phyloP scores from a whole-genome alignment of 2,113 vertebrate species.

The Tupaia chinensis region DNA sequence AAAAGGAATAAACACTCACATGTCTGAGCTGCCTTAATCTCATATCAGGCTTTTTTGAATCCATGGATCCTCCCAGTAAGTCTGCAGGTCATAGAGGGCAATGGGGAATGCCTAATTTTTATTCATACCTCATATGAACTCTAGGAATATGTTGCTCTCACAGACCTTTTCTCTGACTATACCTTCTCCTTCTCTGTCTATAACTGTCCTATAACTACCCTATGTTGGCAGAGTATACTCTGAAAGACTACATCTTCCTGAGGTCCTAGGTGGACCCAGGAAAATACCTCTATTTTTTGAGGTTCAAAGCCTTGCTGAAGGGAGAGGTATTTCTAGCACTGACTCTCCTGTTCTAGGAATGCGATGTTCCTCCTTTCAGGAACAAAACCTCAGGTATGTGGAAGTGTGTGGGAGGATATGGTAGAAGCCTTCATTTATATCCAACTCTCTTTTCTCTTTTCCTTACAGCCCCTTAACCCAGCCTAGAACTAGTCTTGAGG shows the following conservation, averaged over 20 bases:
- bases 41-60: neutral
- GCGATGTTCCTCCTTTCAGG: neutral
- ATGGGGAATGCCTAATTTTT: neutral
- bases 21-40: too few relatives aligned
- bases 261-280: neutral
- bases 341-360: neutral
- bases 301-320: neutral
- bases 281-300: neutral
- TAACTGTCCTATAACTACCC: neutral
- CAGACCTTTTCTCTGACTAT: neutral
- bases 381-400: neutral
- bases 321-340: neutral
- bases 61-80: neutral
- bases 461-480: neutral
- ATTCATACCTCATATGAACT: neutral
- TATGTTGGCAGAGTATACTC: neutral
- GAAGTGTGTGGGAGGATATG: neutral
- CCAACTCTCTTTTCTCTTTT: neutral
- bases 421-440: neutral
- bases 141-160: neutral
- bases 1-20: neutral
- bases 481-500: neutral
- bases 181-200: neutral
- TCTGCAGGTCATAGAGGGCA: neutral
- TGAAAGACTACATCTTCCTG: neutral